These are phyloP conservation scores for Kryptolebias ocellatus DNA, from an alignment of 2,797 vertebrate genomes.

Conservation along the genomic window DNA sequence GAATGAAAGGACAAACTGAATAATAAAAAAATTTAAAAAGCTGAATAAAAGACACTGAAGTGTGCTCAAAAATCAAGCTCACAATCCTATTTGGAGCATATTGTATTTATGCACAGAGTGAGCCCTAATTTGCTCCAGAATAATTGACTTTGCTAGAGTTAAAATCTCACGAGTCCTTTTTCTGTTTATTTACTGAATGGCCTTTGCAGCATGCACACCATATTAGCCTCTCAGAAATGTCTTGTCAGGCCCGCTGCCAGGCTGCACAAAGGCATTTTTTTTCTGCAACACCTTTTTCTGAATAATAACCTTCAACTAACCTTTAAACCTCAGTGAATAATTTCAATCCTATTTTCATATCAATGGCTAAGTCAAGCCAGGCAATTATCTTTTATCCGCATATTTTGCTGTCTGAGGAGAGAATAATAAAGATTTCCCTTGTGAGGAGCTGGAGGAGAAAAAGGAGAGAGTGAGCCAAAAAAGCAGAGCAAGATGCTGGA, in stretches of 20 bases:
- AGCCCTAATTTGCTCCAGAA: conserved; percentile 89
- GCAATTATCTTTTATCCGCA: conserved; percentile 98
- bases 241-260: conserved; percentile 85
- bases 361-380: conserved; percentile 94
- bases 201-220: conserved; percentile 82
- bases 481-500: conserved; percentile 68
- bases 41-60: conserved; percentile 50
- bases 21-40: conserved; percentile 43
- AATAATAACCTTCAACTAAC: conserved; percentile 98
- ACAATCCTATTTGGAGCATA: conserved; percentile 74
- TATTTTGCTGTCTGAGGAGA: conserved; percentile 90
- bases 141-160: conserved; percentile 90
- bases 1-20: conserved; percentile 65
- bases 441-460: conserved; percentile 78
- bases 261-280: conserved; percentile 76
- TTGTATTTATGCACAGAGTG: conserved; percentile 71
- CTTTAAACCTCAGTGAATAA: conserved; percentile 95
- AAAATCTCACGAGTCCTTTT: conserved; percentile 87
- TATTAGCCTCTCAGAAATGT: conserved; percentile 89
- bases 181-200: conserved; percentile 83
- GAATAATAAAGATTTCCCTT: conserved; percentile 95
- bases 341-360: conserved; percentile 98
- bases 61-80: conserved; percentile 62
- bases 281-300: conserved; percentile 70
- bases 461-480: conserved; percentile 59